phyloP scores from a whole-genome alignment of 2,797 vertebrate species.

The Centropyge bicolor region DNA sequence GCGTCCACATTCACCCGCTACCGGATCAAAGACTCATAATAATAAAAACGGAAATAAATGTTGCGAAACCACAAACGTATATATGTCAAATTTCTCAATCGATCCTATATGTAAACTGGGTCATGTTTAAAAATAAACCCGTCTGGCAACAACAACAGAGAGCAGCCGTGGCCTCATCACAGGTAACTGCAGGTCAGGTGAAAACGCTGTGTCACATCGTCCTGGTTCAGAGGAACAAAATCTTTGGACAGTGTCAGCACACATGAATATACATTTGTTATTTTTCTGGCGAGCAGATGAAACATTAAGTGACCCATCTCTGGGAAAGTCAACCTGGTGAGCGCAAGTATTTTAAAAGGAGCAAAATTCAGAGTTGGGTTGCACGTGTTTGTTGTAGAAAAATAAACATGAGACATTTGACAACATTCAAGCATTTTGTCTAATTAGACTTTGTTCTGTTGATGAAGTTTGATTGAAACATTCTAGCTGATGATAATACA shows the following conservation, averaged over 20 bases:
- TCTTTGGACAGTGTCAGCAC: neutral
- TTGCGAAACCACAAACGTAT: conserved; percentile 6
- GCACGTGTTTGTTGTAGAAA: neutral
- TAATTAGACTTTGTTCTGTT: neutral
- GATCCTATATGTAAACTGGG: conserved; percentile 25
- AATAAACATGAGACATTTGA: neutral
- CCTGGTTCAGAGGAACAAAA: conserved; percentile 8
- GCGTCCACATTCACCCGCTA: neutral
- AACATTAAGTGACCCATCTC: neutral
- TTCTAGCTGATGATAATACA: conserved; percentile 5
- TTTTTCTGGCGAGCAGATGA: neutral
- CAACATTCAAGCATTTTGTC: neutral
- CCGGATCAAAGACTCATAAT: neutral
- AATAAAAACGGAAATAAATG: neutral
- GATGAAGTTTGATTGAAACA: neutral
- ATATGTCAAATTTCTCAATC: conserved; percentile 8
- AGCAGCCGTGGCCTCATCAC: conserved; percentile 7
- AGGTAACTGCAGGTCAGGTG: conserved; percentile 39
- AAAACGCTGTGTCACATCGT: conserved; percentile 10
- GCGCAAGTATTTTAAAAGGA: neutral
- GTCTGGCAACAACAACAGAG: conserved; percentile 2
- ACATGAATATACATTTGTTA: neutral
- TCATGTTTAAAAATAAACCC: conserved; percentile 55
- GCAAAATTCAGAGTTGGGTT: neutral
- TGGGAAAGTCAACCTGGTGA: neutral